Base-by-base conservation (phyloP, 1,140 invertebrate species). In the Eulimnadia texana region DNA sequence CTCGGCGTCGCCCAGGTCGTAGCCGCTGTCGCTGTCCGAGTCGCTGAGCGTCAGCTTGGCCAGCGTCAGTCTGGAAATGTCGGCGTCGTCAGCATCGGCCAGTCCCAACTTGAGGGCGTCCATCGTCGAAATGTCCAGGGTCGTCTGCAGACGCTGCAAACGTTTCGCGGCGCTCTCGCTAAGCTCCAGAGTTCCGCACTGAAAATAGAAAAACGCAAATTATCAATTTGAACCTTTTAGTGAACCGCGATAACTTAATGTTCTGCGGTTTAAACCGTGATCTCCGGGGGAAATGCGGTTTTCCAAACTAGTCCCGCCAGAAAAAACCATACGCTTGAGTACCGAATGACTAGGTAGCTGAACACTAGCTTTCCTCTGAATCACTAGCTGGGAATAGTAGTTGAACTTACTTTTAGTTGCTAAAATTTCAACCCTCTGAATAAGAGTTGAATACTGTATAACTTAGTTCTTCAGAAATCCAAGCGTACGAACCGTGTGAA, bases 131-230 rank as follows among this genome's bases (percentile, higher is more conserved):
- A 72, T 70, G 60, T 71, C 51, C 27, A 50, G 29, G 3, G 50
- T 51, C 49, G 29, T 54, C 23, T 61, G 49, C 51, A 61, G 33
- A 33, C 50, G 49, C 42, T 61, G 50, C 51, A 61, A 52, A 29
- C 60, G 70, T 67, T 69, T 67, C 61, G 66, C 68, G 63, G 67
- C 70, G 68, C 73, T 71, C 65, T 70, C 70, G 68, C 70, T 70
- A 53, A 74, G 67, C 62, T 74, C 72, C 69, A 74, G 65, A 63
- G 70, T 72, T 67, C 71, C 72, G 69, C 70, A 75, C 76, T 77
- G 72, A 9, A 74, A 75, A 66, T 47, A 51, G 67, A 59, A 65
- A 58, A 66, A 9, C 6, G 33, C 6, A 42, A 42, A 42, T 42
- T 9, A 16, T 42, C 33, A 42, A 16, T 9, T 42, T 42, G 16